phyloP scores from a whole-genome alignment of 1,140 invertebrate genomes.

The Lasioglossum baleicum region DNA sequence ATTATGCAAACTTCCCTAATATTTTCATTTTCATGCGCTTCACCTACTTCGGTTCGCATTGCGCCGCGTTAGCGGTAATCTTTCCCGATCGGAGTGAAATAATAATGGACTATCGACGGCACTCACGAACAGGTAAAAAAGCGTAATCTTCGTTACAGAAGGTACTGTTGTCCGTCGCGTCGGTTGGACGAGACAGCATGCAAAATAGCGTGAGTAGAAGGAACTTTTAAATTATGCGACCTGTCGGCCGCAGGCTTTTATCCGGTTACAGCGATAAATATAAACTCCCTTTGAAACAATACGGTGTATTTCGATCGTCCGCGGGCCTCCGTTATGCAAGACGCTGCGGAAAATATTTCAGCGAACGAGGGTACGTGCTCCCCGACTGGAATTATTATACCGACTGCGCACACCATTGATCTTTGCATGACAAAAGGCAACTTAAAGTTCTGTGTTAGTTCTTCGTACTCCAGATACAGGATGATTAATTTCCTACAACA shows the following conservation, averaged over 20 bases:
- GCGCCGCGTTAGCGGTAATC: neutral
- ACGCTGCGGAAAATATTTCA: slow-evolving; percentile 48
- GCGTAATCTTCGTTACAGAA: slow-evolving; percentile 29
- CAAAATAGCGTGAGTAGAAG: slow-evolving; percentile 52
- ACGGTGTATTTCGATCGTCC: slow-evolving; percentile 46
- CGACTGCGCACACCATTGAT: slow-evolving; percentile 24
- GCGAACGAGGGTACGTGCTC: neutral
- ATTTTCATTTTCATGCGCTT: too few species aligned
- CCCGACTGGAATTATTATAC: slow-evolving; percentile 30
- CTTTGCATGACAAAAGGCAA: slow-evolving; percentile 1
- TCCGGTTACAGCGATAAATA: slow-evolving; percentile 46
- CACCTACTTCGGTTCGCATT: too few species aligned
- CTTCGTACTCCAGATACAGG: neutral
- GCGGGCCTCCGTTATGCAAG: slow-evolving; percentile 12
- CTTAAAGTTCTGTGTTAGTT: neutral
- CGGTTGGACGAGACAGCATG: slow-evolving; percentile 50
- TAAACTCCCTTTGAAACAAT: slow-evolving; percentile 53
- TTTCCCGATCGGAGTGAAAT: neutral
- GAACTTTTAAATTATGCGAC: slow-evolving; percentile 58
- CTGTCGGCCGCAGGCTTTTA: slow-evolving; percentile 58
- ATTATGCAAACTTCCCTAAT: too few species aligned
- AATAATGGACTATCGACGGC: slow-evolving; percentile 31
- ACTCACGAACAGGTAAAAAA: neutral
- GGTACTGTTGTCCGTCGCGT: slow-evolving; percentile 6
- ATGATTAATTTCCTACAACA: neutral